These are phyloP conservation scores for Phrynosoma blainvillii DNA, from an alignment of 2,113 vertebrate genomes.

Conservation along the genomic window DNA sequence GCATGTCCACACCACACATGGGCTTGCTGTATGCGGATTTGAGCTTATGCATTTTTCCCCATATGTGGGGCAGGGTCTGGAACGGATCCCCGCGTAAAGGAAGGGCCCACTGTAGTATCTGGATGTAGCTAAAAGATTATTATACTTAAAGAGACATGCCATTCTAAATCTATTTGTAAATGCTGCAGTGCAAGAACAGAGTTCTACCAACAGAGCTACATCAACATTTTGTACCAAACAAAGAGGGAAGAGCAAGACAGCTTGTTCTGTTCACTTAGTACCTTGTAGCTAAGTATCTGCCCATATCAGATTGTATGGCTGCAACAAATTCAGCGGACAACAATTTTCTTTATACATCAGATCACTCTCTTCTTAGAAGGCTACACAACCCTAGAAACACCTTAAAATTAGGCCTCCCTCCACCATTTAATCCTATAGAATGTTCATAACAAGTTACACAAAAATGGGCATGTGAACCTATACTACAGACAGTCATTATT, in stretches of 20 bases:
- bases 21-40: too few relatives aligned
- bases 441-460: background rate
- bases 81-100: too few relatives aligned
- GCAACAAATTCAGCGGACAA: background rate
- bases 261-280: background rate
- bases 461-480: accelerated
- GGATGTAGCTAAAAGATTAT: background rate
- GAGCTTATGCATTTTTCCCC: too few relatives aligned
- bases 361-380: background rate
- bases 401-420: background rate
- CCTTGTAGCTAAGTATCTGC: background rate
- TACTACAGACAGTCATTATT: background rate
- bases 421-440: background rate
- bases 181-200: background rate
- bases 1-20: too few relatives aligned
- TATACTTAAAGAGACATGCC: background rate
- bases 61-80: too few relatives aligned
- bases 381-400: background rate
- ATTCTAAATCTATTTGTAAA: background rate
- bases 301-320: background rate
- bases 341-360: background rate
- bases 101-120: background rate
- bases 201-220: background rate
- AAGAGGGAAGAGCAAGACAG: background rate
- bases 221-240: background rate